Evolutionary conservation across 2,797 vertebrate species (phyloP), one percentile per base, ranked within the genome.

Genomic region (Epinephelus awoara): DNA sequence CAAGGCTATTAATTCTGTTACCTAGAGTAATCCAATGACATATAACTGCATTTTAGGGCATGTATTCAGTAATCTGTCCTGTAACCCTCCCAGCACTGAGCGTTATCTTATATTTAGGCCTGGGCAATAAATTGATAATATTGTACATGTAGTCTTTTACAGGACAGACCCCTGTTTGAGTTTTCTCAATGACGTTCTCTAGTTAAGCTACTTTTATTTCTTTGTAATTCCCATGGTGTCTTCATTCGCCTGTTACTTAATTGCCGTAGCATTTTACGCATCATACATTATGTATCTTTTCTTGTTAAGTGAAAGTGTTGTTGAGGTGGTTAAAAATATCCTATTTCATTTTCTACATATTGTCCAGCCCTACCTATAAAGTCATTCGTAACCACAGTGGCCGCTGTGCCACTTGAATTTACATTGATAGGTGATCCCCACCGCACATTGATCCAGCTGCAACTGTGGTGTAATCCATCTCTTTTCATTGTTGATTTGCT

Each of bases 401-500:
- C 7, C 2, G 52, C 17, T 10, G 13, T 38, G 19, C 63, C 51
- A n/a, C n/a, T 80, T 79, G 10, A 47, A 52, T 86, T 83, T 5
- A 70, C 46, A 72, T 74, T 63, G 84, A 80, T n/a, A 81, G 49
- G 44, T 54, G 65, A 89, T 54, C 62, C 58, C 69, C 46, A 58
- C 7, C n/a, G 49, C 58, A 29, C 84, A 64, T 74, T 11, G 74
- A 89, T 83, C 75, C 78, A 72, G 23, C 86, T 78, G 74, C 64
- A 80, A 70, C 82, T 69, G 59, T 49, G 85, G 82, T 64, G 80
- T 77, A 92, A 92, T 89, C 79, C 78, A 83, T 75, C 67, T 87
- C 84, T 85, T 85, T 89, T 78, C 72, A 73, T 80, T 89, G 90
- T 84, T 94, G 91, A 93, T 93, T 92, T 89, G 79, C 79, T 61